These are phyloP conservation scores for Cyphomyrmex costatus DNA, from an alignment of 1,140 invertebrate species.

Conservation along the genomic window DNA sequence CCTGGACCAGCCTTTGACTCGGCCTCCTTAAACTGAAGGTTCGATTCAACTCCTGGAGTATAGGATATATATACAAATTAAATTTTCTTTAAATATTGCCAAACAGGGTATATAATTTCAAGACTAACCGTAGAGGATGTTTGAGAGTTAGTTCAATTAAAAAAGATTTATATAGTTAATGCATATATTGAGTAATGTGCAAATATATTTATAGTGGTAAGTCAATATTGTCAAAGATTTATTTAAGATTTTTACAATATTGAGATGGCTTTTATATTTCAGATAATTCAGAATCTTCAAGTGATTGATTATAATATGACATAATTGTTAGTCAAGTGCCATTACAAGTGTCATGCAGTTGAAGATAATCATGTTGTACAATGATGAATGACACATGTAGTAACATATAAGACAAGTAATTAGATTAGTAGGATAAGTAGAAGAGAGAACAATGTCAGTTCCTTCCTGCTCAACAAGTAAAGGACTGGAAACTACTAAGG, in stretches of 20 bases:
- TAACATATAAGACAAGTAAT: constrained; percentile 19
- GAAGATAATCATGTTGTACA: constrained; percentile 35
- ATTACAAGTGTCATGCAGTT: constrained; percentile 13
- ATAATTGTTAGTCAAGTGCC: constrained; percentile 39
- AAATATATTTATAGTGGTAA: constrained; percentile 60
- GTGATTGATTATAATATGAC: constrained; percentile 40
- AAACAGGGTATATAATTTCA: constrained; percentile 65
- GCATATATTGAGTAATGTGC: constrained; percentile 24
- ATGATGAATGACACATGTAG: constrained; percentile 34
- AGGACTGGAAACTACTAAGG: constrained; percentile 56
- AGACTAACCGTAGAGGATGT: constrained; percentile 46
- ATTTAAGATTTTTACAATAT: background rate
- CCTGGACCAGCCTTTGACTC: constrained; percentile 24
- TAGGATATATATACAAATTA: constrained; percentile 37
- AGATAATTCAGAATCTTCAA: constrained; percentile 40
- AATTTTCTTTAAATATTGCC: constrained; percentile 35
- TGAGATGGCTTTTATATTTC: constrained; percentile 35
- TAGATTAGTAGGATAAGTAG: constrained; percentile 44
- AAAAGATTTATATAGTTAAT: constrained; percentile 48
- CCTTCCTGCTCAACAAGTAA: constrained; percentile 77
- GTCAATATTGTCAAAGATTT: constrained; percentile 14
- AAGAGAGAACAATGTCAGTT: constrained; percentile 79
- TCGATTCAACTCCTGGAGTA: background rate
- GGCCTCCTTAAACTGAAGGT: constrained; percentile 12
- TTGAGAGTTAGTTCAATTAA: background rate